Evolutionary conservation across 2,888 invertebrate species (phyloP), one percentile per base, ranked within the genome.

Genomic region (Lottia scabra): DNA sequence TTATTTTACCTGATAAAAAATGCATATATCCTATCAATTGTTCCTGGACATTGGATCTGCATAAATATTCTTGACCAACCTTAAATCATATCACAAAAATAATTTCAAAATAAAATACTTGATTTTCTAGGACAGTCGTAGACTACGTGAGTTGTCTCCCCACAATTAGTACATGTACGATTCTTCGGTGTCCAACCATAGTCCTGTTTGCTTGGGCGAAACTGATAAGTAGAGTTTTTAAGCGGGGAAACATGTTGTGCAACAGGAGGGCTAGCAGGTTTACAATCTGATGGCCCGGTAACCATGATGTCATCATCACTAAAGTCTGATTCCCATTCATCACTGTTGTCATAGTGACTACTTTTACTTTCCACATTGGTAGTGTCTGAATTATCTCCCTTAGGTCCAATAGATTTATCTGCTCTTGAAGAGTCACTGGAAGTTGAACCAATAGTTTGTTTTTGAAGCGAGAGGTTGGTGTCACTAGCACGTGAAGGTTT

Each of bases 141-240:
- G 13, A 77, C 73, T n/a, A 73, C 73, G 48, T 81, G 81, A 27
- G 64, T 71, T 12, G 62, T 56, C 63, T 76, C 77, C 15, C 78
- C 73, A 75, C 81, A 81, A 8, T 66, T 71, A 12, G 75, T 64
- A 66, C 81, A 81, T 13, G 69, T 70, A 43, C 81, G 71, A 15
- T 65, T 63, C 8, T 78, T 72, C 12, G 81, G 81, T 15, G 71
- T 71, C 81, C 81, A 81, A 4, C 38, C 38, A 38, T 38, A 38
- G 38, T 38, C 38, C 38, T 38, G 38, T 38, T 10, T 38, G 38
- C 8, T 38, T 6, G 38, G 38, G 38, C 38, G 38, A 38, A 38
- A 38, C 8, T 38, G 38, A 38, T 38, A 38, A 38, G 38, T 38
- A 4, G 38, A 6, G 38, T 6, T 38, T 38, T 38, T 4, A 38